Base-by-base conservation (phyloP, 1,140 invertebrate genomes). In the Daktulosphaira vitifoliae region DNA sequence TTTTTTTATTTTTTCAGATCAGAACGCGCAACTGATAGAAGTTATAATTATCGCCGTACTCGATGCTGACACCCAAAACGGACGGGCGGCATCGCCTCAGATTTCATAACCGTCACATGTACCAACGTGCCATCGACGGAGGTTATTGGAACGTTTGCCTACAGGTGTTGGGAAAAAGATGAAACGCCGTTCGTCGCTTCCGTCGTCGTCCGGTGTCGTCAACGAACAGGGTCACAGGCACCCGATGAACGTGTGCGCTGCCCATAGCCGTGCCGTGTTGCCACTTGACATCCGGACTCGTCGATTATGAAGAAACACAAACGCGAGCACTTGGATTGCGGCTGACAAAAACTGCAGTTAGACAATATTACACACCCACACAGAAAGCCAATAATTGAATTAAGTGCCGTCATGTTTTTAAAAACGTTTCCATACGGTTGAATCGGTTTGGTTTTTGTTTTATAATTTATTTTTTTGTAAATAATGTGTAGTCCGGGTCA, bases 261-360 rank as follows among this genome's bases (percentile, higher is more conserved):
- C 29, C 29, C 29, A 33, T 33, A 33, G 29, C 29, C 29, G 29
- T 33, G 29, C 29, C 29, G 29, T 33, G 29, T 33, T 33, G 5
- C 29, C 5, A 33, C 29, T 33, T 33, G 29, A 33, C n/a, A 39
- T n/a, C 51, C 56, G 56, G 44, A 18, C 37, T n/a, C 39, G 54
- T 59, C 56, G 56, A 62, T 62, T 62, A 62, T 62, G 56, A 62
- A 62, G 56, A 62, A 62, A 33, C 56, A 62, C 42, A 62, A 62
- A 48, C 56, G 56, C 16, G 26, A 48, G 15, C 56, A 62, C 56
- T 62, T 62, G 56, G 56, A 62, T 62, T 62, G 56, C 56, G 56
- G 56, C 56, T 62, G 56, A 62, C 56, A 25, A 48, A 46, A 59
- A 59, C 39, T 62, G 42, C 56, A 29, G 42, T 62, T 33, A 39